Percentiles rank a stretch among this genome's conserved stretches.
phyloP scores from a whole-genome alignment of 2,888 invertebrate species.

The Lasioglossum calceatum region DNA sequence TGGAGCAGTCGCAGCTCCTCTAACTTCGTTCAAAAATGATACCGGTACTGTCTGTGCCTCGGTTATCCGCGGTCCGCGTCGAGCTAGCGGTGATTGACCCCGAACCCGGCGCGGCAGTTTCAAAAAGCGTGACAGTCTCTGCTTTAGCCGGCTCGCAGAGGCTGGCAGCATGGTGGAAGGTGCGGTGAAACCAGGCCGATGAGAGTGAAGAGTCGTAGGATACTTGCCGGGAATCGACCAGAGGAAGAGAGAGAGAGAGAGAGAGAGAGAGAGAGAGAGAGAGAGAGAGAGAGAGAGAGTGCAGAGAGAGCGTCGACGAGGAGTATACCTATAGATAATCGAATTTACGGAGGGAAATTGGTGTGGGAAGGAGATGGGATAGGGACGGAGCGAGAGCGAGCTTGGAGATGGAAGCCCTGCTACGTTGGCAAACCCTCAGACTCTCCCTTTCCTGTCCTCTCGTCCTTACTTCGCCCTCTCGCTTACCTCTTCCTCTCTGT shows the following conservation, averaged over 20 bases:
- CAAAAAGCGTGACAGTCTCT: constrained; percentile 44
- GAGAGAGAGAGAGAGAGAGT: not conserved
- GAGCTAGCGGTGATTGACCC: constrained; percentile 47
- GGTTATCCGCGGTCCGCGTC: not conserved
- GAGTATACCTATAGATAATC: constrained; percentile 79
- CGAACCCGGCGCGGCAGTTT: constrained; percentile 49
- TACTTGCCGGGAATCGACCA: constrained; percentile 3
- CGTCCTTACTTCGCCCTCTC: constrained; percentile 22
- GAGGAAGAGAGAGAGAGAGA: not conserved
- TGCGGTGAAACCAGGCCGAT: constrained; percentile 46
- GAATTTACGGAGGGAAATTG: constrained; percentile 81
- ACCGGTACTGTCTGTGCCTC: not conserved
- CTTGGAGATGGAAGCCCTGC: constrained; percentile 74
- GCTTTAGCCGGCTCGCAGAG: constrained; percentile 38
- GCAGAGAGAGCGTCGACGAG: constrained; percentile 43
- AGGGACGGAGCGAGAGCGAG: constrained; percentile 64
- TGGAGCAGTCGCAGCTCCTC: not conserved
- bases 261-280: not conserved
- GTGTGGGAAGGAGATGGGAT: constrained; percentile 71
- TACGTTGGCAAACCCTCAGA: constrained; percentile 77
- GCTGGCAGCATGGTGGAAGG: constrained; percentile 31
- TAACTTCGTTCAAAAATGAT: constrained; percentile 47
- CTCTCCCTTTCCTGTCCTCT: constrained; percentile 53
- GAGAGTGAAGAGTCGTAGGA: constrained; percentile 51
- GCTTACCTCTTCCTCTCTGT: not conserved